Base-by-base conservation (phyloP, 2,888 invertebrate species). In the Heliconius ismenius region DNA sequence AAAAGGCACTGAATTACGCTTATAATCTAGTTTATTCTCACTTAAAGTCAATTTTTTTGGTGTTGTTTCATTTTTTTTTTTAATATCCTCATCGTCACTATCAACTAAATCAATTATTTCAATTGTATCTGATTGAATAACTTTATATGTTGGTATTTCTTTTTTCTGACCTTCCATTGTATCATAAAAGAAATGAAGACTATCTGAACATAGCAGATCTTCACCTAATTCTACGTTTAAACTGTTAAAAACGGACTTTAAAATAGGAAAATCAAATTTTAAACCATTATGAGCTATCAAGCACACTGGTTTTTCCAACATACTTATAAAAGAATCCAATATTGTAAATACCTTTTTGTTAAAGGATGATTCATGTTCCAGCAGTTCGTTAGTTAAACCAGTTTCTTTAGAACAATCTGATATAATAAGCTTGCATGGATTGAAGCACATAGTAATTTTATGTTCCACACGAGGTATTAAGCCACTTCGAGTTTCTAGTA, bases 221-320 rank as follows among this genome's bases (percentile, higher is more conserved):
- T 43, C 13, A 39, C 26, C n/a, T 4, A 73, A 63, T 13, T 11
- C 39, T 15, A 39, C 43, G n/a, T 24, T n/a, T 36, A 70, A 36
- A 6, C 21, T 63, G n/a, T 63, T 39, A 7, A 73, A 39, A 4
- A 39, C 6, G 3, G 26, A 21, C 26, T 43, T 73, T 26, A 73
- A 28, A 18, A 73, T 11, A 11, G 73, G 73, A 43, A 73, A 73
- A 63, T 73, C 73, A 24, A 36, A 73, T 18, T 6, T 10, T 4
- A 73, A 39, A 3, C 73, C 73, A 73, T 73, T 73, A 26, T 73
- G 62, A 43, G 73, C 73, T 39, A 73, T 43, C 21, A 73, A 43
- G 3, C 73, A 73, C 4, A 63, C 62, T 15, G 73, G 73, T 18
- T 26, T 39, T 21, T 60, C 26, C 21, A 73, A 21, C 13, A 26